Evolutionary conservation across 2,797 vertebrate genomes (phyloP).

Genomic region (Acropternis orthonyx): DNA sequence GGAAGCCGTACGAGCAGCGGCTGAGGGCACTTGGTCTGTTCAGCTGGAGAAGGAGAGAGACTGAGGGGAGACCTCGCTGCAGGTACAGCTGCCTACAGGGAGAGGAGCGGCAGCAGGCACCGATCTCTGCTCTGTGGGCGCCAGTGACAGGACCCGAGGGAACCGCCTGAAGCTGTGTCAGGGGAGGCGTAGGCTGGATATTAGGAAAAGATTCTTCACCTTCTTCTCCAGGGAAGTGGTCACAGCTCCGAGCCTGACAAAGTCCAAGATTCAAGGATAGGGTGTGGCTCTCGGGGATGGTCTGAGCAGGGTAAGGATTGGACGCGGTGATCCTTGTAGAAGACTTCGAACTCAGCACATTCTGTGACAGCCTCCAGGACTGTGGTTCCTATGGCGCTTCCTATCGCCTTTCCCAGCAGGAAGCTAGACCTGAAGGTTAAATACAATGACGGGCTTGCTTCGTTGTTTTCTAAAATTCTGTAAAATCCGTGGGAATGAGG

Average conservation of each 20-base stretch:
- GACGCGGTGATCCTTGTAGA: not conserved
- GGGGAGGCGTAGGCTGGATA: not conserved
- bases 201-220: not conserved
- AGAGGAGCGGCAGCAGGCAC: not conserved
- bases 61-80: not conserved
- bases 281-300: not conserved
- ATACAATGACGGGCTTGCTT: fast-evolving
- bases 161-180: not conserved
- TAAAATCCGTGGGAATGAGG: fast-evolving
- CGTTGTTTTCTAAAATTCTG: not conserved
- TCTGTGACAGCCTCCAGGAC: not conserved
- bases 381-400: not conserved
- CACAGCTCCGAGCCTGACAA: not conserved
- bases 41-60: not conserved
- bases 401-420: not conserved
- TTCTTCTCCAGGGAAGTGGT: not conserved
- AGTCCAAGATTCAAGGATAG: no score
- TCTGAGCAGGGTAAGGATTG: not conserved
- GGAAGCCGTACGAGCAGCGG: not conserved
- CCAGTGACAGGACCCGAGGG: not conserved
- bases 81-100: not conserved
- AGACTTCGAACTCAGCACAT: not conserved
- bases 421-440: not conserved
- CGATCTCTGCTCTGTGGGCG: not conserved
- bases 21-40: not conserved